Conservation (phyloP, 2,888 invertebrate genomes). For the Choreutis nemorana region DNA sequence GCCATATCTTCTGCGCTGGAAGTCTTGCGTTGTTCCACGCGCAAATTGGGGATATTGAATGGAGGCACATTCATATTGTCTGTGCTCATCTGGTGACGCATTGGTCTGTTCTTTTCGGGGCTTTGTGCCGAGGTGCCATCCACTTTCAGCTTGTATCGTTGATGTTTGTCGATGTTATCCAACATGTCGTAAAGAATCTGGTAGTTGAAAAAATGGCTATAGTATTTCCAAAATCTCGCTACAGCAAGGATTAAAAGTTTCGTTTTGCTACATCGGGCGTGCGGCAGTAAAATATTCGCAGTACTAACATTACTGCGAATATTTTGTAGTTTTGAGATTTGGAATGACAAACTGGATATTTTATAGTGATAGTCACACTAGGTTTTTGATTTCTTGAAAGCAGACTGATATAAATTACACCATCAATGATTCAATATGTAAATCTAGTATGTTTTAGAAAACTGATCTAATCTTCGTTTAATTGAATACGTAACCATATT, state of each 20-base stretch:
- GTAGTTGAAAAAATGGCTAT: not conserved
- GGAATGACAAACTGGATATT: too few species aligned
- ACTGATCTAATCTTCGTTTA: too few species aligned
- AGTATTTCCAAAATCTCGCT: not conserved
- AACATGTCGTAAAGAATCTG: conserved; percentile 92
- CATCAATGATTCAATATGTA: too few species aligned
- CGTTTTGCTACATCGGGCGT: not conserved
- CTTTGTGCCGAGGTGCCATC: conserved; percentile 80
- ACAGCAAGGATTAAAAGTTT: not conserved
- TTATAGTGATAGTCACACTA: too few species aligned
- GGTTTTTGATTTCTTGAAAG: too few species aligned
- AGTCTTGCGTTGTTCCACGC: conserved; percentile 87
- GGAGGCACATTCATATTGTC: conserved; percentile 87
- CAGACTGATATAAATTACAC: too few species aligned
- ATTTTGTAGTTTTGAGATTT: too few species aligned
- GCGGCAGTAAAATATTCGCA: not conserved
- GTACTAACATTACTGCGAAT: not conserved
- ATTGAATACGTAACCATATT: too few species aligned
- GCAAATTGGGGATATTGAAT: conserved; percentile 88
- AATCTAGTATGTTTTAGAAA: too few species aligned
- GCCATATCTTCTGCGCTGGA: conserved; percentile 93
- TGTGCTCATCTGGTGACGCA: conserved; percentile 84
- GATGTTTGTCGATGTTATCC: conserved; percentile 86
- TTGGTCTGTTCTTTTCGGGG: conserved; percentile 76
- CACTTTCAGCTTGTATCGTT: conserved; percentile 87